These are phyloP conservation scores for Apistogramma diplotaenia DNA, from an alignment of 2,113 vertebrate species.

Conservation along the genomic window DNA sequence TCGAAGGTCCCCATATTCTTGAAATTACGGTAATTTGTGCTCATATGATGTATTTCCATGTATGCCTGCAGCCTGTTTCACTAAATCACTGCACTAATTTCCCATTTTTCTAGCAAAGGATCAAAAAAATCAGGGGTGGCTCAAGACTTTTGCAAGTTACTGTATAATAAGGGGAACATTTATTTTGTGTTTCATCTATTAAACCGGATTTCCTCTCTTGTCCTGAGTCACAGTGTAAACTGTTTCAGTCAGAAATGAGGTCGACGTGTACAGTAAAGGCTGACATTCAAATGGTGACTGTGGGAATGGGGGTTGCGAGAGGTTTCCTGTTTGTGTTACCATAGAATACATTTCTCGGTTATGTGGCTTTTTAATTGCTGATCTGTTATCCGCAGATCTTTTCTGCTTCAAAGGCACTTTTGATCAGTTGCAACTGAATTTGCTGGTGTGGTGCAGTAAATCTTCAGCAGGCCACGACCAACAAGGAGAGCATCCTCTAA, in stretches of 20 bases:
- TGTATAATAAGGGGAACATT: not conserved
- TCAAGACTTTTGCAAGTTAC: not conserved
- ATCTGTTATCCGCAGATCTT: conserved; percentile 7
- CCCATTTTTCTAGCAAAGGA: not conserved
- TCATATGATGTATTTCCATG: too few species aligned
- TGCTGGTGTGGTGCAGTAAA: not conserved
- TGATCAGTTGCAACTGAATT: not conserved
- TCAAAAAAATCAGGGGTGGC: not conserved
- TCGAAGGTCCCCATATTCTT: too few species aligned
- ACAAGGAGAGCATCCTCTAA: not conserved
- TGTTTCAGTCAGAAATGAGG: not conserved
- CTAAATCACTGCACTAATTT: not conserved
- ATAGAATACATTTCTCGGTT: conserved; percentile 7
- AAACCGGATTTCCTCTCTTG: not conserved
- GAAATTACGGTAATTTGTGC: too few species aligned
- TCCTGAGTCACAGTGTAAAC: not conserved
- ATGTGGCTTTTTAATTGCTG: conserved; percentile 21
- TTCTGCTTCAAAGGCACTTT: conserved; percentile 9
- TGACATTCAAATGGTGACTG: not conserved
- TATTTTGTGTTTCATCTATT: conserved; percentile 5
- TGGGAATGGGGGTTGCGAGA: conserved; percentile 5
- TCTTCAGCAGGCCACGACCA: not conserved
- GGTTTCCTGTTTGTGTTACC: not conserved
- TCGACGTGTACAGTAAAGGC: not conserved
- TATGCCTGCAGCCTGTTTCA: too few species aligned